Evolutionary conservation across 2,797 vertebrate species (phyloP).

Genomic region (Pagetopsis macropterus): DNA sequence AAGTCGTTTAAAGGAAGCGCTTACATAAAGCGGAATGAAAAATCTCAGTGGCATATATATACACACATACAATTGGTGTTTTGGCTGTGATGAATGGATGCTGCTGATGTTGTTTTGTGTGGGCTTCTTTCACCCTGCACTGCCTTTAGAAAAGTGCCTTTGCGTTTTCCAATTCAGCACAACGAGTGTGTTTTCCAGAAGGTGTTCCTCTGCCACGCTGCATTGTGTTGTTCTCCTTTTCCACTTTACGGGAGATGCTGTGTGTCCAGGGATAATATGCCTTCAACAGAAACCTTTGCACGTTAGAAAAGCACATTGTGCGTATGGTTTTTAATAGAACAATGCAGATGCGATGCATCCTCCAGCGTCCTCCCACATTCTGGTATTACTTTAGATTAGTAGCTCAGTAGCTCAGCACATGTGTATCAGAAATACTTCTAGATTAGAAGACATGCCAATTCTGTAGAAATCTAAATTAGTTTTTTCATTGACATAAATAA

Average conservation of each 20-base stretch:
- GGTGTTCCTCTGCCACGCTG: not conserved
- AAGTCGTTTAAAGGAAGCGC: slow-evolving; percentile 23
- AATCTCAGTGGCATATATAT: slow-evolving; percentile 24
- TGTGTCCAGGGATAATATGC: slow-evolving; percentile 10
- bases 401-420: not conserved
- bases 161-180: slow-evolving; percentile 22
- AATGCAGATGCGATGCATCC: not conserved
- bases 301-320: slow-evolving; percentile 9
- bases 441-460: not conserved
- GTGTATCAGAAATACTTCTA: not conserved
- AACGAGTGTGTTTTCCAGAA: slow-evolving; percentile 30
- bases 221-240: slow-evolving; percentile 11
- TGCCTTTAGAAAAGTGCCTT: slow-evolving; percentile 34
- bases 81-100: slow-evolving; percentile 43
- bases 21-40: slow-evolving; percentile 21
- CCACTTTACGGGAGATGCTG: not conserved
- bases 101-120: slow-evolving; percentile 45
- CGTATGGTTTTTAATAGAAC: slow-evolving; percentile 12
- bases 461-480: not conserved
- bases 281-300: slow-evolving; percentile 10
- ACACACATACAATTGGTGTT: slow-evolving; percentile 24
- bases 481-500: no score
- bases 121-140: slow-evolving; percentile 26
- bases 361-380: not conserved
- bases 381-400: not conserved